phyloP scores from a whole-genome alignment of 2,888 invertebrate species.

The Andrena fulva region DNA sequence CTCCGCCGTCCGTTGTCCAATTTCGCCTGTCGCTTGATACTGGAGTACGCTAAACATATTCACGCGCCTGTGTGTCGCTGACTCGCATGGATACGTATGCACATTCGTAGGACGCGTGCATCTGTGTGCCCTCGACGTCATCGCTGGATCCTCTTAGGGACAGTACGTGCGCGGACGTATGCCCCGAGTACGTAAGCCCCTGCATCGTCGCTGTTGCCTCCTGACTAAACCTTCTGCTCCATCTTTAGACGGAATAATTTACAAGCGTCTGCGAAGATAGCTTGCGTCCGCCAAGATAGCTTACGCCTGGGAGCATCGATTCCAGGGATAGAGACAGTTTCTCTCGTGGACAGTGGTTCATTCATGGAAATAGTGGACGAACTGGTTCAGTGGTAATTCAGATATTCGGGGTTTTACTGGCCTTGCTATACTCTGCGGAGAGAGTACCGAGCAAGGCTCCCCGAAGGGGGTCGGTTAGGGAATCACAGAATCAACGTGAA shows the following conservation, averaged over 20 bases:
- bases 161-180: not conserved
- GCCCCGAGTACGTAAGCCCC: not conserved
- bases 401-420: too few relatives aligned
- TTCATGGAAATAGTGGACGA: too few relatives aligned
- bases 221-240: not conserved
- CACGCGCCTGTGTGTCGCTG: not conserved
- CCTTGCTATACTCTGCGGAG: too few relatives aligned
- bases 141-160: not conserved
- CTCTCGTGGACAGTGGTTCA: too few relatives aligned
- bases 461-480: too few relatives aligned
- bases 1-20: slow-evolving; percentile 44
- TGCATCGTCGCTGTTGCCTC: not conserved
- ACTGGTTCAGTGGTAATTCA: too few relatives aligned
- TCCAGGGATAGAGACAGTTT: too few relatives aligned
- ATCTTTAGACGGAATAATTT: not conserved
- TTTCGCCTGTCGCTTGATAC: slow-evolving; percentile 46
- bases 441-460: too few relatives aligned
- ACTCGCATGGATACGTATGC: too few relatives aligned
- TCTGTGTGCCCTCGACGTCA: not conserved
- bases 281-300: not conserved
- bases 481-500: too few relatives aligned
- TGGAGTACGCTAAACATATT: not conserved
- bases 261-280: not conserved
- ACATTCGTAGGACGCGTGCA: too few relatives aligned
- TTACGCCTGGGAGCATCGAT: not conserved